Conservation (phyloP, 2,113 vertebrate genomes). For the Anthoscopus minutus region DNA sequence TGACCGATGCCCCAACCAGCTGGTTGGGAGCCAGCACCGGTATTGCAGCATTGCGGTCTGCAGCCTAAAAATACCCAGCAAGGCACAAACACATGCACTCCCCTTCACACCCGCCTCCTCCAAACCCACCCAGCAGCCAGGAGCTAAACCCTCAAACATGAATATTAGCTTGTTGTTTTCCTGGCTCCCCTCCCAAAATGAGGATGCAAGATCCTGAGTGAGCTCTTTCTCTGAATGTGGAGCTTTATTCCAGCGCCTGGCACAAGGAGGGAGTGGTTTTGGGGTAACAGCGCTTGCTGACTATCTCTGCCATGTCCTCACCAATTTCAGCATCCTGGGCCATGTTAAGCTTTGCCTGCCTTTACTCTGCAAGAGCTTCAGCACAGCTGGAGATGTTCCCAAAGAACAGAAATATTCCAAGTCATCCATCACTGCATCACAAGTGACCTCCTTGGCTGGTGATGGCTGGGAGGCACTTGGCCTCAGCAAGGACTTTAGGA, state of each 20-base stretch:
- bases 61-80: conserved; percentile 36
- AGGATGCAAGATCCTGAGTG: neutral
- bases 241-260: neutral
- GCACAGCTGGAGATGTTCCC: neutral
- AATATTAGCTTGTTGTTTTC: neutral
- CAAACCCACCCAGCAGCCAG: neutral
- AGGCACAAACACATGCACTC: conserved; percentile 25
- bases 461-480: neutral
- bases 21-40: neutral
- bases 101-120: conserved; percentile 37
- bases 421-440: neutral
- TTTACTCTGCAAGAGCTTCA: neutral
- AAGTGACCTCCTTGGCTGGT: neutral
- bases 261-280: neutral
- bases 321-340: neutral
- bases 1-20: conserved; percentile 13
- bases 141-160: conserved; percentile 5
- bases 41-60: neutral
- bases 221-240: neutral
- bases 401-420: neutral
- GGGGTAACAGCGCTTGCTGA: accelerated
- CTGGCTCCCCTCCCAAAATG: conserved; percentile 9
- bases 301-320: accelerated
- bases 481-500: neutral
- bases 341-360: neutral